Evolutionary conservation across 2,888 invertebrate genomes (phyloP).

Genomic region (Rugalucina vietnamica): DNA sequence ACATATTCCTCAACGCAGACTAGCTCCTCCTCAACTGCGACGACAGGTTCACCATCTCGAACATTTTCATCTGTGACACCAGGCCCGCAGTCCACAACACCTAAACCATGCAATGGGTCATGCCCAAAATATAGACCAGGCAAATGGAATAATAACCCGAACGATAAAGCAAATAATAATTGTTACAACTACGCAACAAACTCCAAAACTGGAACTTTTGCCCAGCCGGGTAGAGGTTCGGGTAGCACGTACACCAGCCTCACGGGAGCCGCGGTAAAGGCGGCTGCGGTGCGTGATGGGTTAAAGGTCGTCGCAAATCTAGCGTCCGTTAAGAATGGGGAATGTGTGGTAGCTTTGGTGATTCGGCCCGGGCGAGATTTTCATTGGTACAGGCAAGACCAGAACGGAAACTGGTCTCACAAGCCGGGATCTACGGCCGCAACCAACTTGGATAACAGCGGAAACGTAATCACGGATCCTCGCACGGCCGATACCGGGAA

Average conservation of each 20-base stretch:
- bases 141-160: slow-evolving; percentile 27
- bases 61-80: no score
- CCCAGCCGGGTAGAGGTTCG: slow-evolving; percentile 46
- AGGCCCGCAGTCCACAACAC: no score
- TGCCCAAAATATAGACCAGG: slow-evolving; percentile 15
- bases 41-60: no score
- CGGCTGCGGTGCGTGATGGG: slow-evolving; percentile 40
- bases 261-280: slow-evolving; percentile 28
- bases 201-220: slow-evolving; percentile 48
- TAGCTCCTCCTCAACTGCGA: no score
- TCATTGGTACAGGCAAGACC: slow-evolving; percentile 53
- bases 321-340: slow-evolving; percentile 6
- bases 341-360: slow-evolving; percentile 44
- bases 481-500: slow-evolving; percentile 37
- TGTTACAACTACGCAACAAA: slow-evolving; percentile 60
- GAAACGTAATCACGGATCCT: slow-evolving; percentile 36
- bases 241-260: not conserved
- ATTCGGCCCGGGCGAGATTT: slow-evolving; percentile 54
- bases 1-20: no score
- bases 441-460: slow-evolving; percentile 42
- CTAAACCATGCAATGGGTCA: no score
- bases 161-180: slow-evolving; percentile 36
- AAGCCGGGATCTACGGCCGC: slow-evolving; percentile 44
- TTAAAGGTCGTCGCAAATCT: slow-evolving; percentile 11
- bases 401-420: slow-evolving; percentile 43